phyloP scores from a whole-genome alignment of 2,888 invertebrate species.

The Cryptosula pallasiana region DNA sequence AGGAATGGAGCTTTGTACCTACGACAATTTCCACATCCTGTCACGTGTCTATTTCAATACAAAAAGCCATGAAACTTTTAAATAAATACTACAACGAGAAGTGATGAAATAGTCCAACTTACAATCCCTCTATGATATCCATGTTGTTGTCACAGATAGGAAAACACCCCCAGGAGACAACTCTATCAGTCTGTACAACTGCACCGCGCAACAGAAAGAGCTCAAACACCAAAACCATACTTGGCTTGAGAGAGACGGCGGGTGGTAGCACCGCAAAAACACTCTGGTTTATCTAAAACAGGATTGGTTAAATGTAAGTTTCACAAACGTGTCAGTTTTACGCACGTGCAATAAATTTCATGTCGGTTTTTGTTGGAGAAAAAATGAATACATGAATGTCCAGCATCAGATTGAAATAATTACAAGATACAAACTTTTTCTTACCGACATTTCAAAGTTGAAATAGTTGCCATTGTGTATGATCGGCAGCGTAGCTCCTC shows the following conservation, averaged over 20 bases:
- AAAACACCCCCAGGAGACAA: constrained; percentile 48
- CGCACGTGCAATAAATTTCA: no score
- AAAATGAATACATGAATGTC: no score
- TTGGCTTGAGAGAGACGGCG: constrained; percentile 41
- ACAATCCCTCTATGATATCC: constrained; percentile 50
- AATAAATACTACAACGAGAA: no score
- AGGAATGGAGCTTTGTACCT: constrained; percentile 46
- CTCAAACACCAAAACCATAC: constrained; percentile 48
- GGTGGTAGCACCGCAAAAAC: constrained; percentile 49
- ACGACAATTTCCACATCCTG: no score
- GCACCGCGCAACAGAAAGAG: constrained; percentile 47
- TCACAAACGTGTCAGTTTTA: no score
- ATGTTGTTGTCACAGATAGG: constrained; percentile 48
- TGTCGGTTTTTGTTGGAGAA: no score
- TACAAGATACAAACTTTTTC: neutral
- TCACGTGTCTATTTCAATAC: no score
- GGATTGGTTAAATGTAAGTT: neutral
- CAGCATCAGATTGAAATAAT: no score
- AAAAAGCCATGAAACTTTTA: no score
- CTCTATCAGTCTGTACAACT: constrained; percentile 42
- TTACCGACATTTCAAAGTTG: constrained; percentile 48
- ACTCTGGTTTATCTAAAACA: constrained; percentile 43
- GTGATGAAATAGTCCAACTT: constrained; percentile 29
- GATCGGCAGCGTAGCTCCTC: constrained; percentile 44
- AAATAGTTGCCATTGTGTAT: constrained; percentile 46